Conservation (phyloP, 2,888 invertebrate species). For the Oligia latruncula region DNA sequence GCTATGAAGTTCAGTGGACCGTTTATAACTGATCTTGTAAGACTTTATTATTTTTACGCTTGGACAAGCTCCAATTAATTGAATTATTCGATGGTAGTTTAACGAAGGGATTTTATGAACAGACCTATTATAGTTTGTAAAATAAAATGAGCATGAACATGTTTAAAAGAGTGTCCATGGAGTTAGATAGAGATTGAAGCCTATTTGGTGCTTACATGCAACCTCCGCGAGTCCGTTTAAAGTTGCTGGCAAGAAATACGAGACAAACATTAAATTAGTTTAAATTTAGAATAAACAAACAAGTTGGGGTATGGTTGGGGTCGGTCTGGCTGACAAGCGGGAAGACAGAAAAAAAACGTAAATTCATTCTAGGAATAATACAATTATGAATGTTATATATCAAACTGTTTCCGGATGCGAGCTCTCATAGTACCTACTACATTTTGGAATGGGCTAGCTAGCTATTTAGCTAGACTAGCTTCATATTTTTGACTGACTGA, state of each 20-base stretch:
- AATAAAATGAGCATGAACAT: neutral
- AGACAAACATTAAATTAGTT: neutral
- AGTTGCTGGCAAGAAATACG: neutral
- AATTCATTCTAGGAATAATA: neutral
- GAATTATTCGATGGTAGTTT: slow-evolving; percentile 27
- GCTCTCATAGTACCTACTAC: neutral
- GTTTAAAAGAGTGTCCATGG: neutral
- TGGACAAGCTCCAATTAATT: slow-evolving; percentile 44
- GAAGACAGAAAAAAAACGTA: neutral
- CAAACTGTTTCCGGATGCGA: neutral
- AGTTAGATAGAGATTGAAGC: neutral
- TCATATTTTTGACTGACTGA: neutral
- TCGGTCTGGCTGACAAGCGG: neutral
- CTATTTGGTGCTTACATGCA: neutral
- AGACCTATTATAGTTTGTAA: neutral
- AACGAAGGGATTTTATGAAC: neutral
- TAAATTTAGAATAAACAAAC: neutral
- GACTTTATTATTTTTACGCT: slow-evolving; percentile 52
- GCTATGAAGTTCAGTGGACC: slow-evolving; percentile 51
- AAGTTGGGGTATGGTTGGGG: neutral
- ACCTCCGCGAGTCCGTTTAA: neutral
- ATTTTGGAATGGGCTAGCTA: neutral
- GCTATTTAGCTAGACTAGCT: neutral
- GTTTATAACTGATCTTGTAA: slow-evolving; percentile 61
- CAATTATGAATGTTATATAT: no score